Evolutionary conservation across 2,113 vertebrate species (phyloP), one percentile per base, ranked within the genome.

Genomic region (Carassius gibelio): DNA sequence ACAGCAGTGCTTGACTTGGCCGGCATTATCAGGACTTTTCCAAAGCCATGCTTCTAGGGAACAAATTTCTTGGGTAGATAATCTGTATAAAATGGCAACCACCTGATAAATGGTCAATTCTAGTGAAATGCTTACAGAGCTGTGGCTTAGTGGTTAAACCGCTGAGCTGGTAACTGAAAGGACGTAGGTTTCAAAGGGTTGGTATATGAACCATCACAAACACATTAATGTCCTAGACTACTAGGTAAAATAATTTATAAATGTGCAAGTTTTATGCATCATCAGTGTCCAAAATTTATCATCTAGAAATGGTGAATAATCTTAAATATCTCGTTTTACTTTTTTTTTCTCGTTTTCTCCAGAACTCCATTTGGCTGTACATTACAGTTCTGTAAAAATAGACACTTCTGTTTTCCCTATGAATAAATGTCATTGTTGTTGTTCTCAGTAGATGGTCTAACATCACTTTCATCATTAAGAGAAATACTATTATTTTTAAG

Each of bases 91-190:
- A 64, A 64, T 38, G 30, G 3, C 4, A 21, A 59, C 19, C 10
- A 3, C 34, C 34, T 38, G 19, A 61, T 77, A 36, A 7, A n/a
- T n/a, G 19, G 9, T 61, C 10, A 3, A 38, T 77, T 36, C 2
- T 26, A 42, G 19, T 14, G 21, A 61, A 42, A 55, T 55, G 23
- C 19, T 8, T n/a, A 11, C 10, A 42, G 55, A n/a, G 34, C 4
- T 78, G 30, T 38, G 76, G 52, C 10, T 36, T 38, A 14, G 55
- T 61, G 76, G 76, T 79, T 62, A 62, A 79, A 36, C 76, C 42
- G 42, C 19, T 42, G 76, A 7, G 21, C 21, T 62, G 76, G 34
- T 42, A 15, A 61, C 9, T n/a, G 10, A 78, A 59, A 11, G 17
- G 30, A 38, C 42, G 52, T 42, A 61, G 19, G 5, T 78, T 78